phyloP scores from a whole-genome alignment of 2,888 invertebrate genomes.

The Portevinia maculata region DNA sequence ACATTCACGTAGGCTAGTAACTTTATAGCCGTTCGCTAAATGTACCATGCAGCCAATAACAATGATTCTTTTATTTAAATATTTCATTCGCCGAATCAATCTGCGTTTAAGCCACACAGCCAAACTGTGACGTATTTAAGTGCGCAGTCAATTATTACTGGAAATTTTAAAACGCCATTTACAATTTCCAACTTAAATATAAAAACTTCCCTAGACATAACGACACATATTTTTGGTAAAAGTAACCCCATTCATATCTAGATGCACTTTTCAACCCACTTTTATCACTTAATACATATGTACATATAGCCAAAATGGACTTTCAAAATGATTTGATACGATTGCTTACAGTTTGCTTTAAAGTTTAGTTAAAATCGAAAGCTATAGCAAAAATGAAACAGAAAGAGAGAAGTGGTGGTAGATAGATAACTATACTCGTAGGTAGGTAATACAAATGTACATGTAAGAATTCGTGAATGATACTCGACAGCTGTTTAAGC shows the following conservation, averaged over 20 bases:
- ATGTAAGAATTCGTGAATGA: too few species aligned
- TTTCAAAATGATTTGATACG: neutral
- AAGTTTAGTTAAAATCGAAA: constrained; percentile 17
- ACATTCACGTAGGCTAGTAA: too few species aligned
- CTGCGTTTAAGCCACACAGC: neutral
- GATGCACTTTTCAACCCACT: neutral
- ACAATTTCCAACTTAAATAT: constrained; percentile 13
- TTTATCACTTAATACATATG: constrained; percentile 16
- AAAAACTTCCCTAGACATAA: constrained; percentile 12
- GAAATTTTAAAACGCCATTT: constrained; percentile 39
- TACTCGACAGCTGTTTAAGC: too few species aligned
- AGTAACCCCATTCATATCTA: neutral
- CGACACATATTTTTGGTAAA: neutral
- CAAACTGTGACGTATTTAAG: constrained; percentile 7
- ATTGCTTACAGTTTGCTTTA: constrained; percentile 9
- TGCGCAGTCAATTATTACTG: constrained; percentile 8
- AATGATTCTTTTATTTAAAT: too few species aligned
- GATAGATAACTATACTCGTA: constrained; percentile 12
- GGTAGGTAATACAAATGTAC: too few species aligned
- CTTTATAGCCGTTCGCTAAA: neutral
- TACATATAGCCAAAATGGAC: neutral
- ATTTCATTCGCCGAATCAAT: neutral
- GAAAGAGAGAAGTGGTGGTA: constrained; percentile 9
- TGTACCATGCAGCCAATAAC: neutral
- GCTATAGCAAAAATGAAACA: constrained; percentile 39